A percentile compares a stretch with the other conserved stretches of the same genome.
Evolutionary conservation across 2,888 invertebrate species (phyloP).

Genomic region (Rambutsinella grinnellia): DNA sequence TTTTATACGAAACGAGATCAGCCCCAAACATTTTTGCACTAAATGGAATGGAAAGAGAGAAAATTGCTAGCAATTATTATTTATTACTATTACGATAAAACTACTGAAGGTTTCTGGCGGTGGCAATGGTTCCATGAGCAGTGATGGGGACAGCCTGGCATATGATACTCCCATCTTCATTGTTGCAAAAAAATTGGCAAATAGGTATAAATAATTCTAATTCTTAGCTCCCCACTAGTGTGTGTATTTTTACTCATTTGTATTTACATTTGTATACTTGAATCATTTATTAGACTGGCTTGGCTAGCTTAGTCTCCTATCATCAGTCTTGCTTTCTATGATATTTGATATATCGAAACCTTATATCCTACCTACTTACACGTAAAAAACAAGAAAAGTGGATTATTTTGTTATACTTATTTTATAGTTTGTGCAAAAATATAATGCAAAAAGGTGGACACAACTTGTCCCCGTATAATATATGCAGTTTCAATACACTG

Average conservation of each 20-base stretch:
- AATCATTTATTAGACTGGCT: no score
- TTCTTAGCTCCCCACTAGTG: no score
- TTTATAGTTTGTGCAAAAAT: constrained; percentile 16
- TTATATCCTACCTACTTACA: neutral
- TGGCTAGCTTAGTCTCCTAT: neutral
- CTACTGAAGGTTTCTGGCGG: neutral
- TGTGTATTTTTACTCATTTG: neutral
- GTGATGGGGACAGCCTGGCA: constrained; percentile 49
- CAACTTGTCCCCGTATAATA: constrained; percentile 1
- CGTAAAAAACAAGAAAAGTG: constrained; percentile 21
- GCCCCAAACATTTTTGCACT: no score
- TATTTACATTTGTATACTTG: neutral
- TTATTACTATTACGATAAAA: neutral
- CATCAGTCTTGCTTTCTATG: neutral
- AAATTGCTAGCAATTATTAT: neutral
- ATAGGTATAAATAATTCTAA: no score
- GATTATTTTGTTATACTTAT: constrained; percentile 20
- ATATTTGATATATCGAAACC: neutral
- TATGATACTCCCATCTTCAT: constrained; percentile 28
- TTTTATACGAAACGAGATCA: neutral
- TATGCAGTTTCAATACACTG: neutral
- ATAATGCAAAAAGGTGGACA: constrained; percentile 5
- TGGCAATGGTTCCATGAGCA: constrained; percentile 8
- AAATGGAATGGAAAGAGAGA: neutral
- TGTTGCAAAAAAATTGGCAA: constrained; percentile 23